Percentiles rank a stretch among this genome's conserved stretches.
Conservation (phyloP, 2,888 invertebrate genomes). For the Tipula lateralis region DNA sequence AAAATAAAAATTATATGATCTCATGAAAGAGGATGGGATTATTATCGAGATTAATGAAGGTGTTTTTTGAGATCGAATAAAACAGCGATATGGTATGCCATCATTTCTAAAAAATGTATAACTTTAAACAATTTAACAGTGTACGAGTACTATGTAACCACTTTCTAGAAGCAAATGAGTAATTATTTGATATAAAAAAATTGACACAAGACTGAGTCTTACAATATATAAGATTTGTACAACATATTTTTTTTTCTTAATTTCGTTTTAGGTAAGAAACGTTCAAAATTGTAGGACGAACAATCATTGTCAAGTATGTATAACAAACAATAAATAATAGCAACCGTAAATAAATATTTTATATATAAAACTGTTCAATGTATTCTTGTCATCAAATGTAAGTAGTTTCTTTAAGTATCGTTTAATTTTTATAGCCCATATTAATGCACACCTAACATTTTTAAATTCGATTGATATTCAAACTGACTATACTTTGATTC, state of each 20-base stretch:
- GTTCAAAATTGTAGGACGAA: not conserved
- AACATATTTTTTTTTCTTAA: not conserved
- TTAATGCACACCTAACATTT: not conserved
- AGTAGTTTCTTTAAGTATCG: not conserved
- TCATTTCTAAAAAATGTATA: not conserved
- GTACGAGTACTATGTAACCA: no score
- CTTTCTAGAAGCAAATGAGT: not conserved
- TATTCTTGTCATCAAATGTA: not conserved
- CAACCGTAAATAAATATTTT: not conserved
- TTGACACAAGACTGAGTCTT: not conserved
- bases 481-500: not conserved
- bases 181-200: not conserved
- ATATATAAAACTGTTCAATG: not conserved
- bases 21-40: constrained; percentile 1
- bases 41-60: not conserved
- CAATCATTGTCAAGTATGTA: not conserved
- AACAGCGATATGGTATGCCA: not conserved
- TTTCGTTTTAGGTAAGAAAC: not conserved
- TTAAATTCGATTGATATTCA: not conserved
- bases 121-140: no score
- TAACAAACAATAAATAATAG: not conserved
- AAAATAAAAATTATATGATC: not conserved
- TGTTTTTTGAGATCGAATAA: not conserved
- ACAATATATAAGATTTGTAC: not conserved
- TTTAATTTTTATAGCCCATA: not conserved